Conservation (phyloP, 2,888 invertebrate genomes). For the Agrotis clavis region DNA sequence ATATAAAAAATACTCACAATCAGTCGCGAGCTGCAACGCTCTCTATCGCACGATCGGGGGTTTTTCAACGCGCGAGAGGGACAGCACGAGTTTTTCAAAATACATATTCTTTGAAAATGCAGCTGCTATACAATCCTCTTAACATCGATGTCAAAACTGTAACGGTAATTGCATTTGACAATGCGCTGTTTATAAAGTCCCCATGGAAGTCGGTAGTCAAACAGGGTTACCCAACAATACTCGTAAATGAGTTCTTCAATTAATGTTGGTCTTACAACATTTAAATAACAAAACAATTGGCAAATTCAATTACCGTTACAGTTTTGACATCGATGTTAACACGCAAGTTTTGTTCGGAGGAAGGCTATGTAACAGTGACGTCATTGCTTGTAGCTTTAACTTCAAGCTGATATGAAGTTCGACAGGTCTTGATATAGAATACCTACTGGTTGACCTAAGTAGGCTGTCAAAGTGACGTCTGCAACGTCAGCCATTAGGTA, state of each 20-base stretch:
- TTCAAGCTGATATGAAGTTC: background rate
- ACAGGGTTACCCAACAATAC: conserved; percentile 24
- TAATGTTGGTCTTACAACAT: conserved; percentile 48
- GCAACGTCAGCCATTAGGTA: background rate
- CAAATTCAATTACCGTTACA: conserved; percentile 52
- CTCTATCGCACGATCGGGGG: no score
- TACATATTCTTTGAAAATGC: no score
- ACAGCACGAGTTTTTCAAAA: no score
- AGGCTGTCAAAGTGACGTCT: background rate
- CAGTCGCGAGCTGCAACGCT: no score
- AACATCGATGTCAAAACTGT: no score
- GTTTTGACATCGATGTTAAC: conserved; percentile 60
- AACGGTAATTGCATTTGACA: background rate
- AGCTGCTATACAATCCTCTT: no score
- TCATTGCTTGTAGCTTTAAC: no score
- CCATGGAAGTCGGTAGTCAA: conserved; percentile 13
- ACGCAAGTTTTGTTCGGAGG: conserved; percentile 47
- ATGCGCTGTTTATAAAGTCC: background rate
- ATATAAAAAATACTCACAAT: no score
- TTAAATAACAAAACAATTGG: conserved; percentile 55
- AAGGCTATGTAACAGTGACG: conserved; percentile 7
- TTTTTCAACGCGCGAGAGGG: no score
- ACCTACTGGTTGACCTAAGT: no score
- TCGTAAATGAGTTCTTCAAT: conserved; percentile 38
- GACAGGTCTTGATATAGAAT: background rate